These are phyloP conservation scores for Noturus placidus DNA, from an alignment of 2,113 vertebrate genomes.

Conservation along the genomic window DNA sequence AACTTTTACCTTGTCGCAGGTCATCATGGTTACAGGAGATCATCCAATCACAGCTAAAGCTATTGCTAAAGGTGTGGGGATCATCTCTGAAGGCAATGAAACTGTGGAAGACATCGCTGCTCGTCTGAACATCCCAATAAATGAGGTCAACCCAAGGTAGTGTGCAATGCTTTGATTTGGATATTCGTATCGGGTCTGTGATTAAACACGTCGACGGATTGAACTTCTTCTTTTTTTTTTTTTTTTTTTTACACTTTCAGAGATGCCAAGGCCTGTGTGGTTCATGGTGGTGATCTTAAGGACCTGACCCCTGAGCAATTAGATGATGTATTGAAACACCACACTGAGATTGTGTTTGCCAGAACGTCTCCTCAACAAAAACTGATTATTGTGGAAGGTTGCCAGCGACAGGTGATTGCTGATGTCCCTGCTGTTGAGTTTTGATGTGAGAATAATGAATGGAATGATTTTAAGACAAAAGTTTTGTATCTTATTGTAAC, in stretches of 20 bases:
- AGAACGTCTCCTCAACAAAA: constrained; percentile 92
- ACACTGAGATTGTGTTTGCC: constrained; percentile 93
- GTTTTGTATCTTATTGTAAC: constrained; percentile 11
- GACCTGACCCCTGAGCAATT: constrained; percentile 82
- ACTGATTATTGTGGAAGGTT: constrained; percentile 93
- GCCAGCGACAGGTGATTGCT: constrained; percentile 85
- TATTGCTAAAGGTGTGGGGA: constrained; percentile 92
- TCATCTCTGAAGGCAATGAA: constrained; percentile 94
- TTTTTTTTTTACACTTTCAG: constrained; percentile 64
- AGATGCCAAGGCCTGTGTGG: constrained; percentile 91
- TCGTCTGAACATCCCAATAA: constrained; percentile 89
- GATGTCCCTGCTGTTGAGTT: not conserved
- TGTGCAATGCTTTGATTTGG: not conserved
- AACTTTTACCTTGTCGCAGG: constrained; percentile 62
- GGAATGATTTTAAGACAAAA: too few relatives aligned
- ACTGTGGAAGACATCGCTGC: constrained; percentile 92
- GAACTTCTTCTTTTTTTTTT: too few relatives aligned
- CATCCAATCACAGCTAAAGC: constrained; percentile 96
- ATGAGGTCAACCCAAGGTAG: constrained; percentile 91
- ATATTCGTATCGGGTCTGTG: not conserved
- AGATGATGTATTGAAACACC: constrained; percentile 86
- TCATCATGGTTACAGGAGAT: constrained; percentile 95
- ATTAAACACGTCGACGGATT: too few relatives aligned
- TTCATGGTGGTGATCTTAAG: constrained; percentile 89
- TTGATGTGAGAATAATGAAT: not conserved